phyloP scores from a whole-genome alignment of 2,113 vertebrate species.

The Cinclus mexicanus region DNA sequence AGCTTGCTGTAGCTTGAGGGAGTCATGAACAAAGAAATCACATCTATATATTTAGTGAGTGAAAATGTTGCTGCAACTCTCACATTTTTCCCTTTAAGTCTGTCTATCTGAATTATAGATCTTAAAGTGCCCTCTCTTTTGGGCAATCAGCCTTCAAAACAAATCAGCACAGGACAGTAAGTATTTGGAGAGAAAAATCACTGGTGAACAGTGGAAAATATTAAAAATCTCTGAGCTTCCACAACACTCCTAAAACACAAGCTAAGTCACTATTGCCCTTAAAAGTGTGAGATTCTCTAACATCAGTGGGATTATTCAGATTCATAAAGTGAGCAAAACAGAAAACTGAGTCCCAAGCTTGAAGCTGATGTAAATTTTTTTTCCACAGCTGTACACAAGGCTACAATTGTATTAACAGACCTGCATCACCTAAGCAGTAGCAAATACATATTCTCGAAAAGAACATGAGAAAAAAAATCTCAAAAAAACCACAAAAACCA shows the following conservation, averaged over 20 bases:
- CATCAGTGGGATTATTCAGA: not conserved
- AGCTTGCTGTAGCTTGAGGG: not conserved
- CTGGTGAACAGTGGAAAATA: not conserved
- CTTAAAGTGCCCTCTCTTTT: not conserved
- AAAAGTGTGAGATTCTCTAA: not conserved
- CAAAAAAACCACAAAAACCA: not conserved
- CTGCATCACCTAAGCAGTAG: not conserved
- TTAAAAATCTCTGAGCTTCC: not conserved
- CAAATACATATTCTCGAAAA: not conserved
- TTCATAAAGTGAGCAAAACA: not conserved
- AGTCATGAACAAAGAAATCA: not conserved
- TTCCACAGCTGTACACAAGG: not conserved
- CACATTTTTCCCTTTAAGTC: not conserved
- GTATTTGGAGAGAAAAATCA: not conserved
- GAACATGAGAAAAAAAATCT: not conserved
- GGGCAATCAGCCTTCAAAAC: not conserved
- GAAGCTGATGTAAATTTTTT: not conserved
- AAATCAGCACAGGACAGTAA: not conserved
- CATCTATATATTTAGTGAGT: not conserved
- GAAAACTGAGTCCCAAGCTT: not conserved
- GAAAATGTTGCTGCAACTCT: not conserved
- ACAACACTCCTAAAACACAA: not conserved
- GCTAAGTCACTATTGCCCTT: not conserved
- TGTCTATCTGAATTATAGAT: not conserved
- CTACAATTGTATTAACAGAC: not conserved